Evolutionary conservation across 2,797 vertebrate genomes (phyloP).

Genomic region (Argyrosomus regius): DNA sequence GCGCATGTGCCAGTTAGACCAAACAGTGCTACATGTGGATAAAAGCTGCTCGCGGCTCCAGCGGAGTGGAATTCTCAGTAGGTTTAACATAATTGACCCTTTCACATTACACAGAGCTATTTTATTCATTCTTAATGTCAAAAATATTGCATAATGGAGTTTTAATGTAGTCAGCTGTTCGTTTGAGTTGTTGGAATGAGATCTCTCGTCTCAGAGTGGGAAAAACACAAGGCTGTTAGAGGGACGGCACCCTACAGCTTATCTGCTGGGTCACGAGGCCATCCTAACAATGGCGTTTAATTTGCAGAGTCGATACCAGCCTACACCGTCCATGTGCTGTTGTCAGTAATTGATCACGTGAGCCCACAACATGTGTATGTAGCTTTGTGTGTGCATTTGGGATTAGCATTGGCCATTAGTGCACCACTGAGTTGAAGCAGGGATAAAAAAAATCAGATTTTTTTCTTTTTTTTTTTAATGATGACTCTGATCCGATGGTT

Average conservation of each 20-base stretch:
- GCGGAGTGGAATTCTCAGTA: constrained; percentile 8
- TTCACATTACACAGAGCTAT: constrained; percentile 14
- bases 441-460: neutral
- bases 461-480: neutral
- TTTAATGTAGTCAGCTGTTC: constrained; percentile 3
- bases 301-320: constrained; percentile 47
- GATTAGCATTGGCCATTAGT: neutral
- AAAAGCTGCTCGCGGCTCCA: constrained; percentile 18
- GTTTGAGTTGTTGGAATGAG: constrained; percentile 15
- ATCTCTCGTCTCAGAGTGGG: constrained; percentile 31
- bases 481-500: constrained; percentile 20
- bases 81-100: constrained; percentile 3
- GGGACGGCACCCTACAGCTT: constrained; percentile 8
- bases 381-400: constrained; percentile 1
- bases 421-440: neutral
- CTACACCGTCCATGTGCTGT: neutral
- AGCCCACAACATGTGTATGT: neutral
- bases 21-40: constrained; percentile 13
- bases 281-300: constrained; percentile 51
- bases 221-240: constrained; percentile 13
- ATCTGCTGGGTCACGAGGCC: constrained; percentile 49
- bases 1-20: neutral
- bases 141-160: neutral
- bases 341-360: constrained; percentile 21
- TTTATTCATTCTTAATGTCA: constrained; percentile 19